Evolutionary conservation across 2,888 invertebrate species (phyloP).

Genomic region (Sarcophaga variegata): DNA sequence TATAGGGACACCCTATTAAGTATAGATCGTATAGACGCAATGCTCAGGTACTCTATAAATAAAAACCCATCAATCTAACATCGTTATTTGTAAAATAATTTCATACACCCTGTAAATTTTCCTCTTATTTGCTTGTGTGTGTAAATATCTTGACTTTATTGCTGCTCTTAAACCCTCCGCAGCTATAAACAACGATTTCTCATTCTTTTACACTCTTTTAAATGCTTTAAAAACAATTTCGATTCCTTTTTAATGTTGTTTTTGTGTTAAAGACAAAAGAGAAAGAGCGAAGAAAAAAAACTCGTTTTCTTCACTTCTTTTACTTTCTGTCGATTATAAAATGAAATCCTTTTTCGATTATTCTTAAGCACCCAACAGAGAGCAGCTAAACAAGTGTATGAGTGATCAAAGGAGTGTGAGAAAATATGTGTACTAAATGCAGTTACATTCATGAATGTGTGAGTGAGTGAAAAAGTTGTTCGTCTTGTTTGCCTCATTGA

Average conservation of each 20-base stretch:
- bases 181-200: not conserved
- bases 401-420: not conserved
- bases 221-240: slow-evolving; percentile 24
- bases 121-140: too few relatives aligned
- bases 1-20: too few relatives aligned
- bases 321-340: slow-evolving; percentile 54
- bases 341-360: slow-evolving; percentile 58
- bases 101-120: too few relatives aligned
- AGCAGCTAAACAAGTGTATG: not conserved
- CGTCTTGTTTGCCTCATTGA: slow-evolving; percentile 33
- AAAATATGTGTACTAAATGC: not conserved
- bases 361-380: slow-evolving; percentile 49
- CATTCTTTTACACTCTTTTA: slow-evolving; percentile 17
- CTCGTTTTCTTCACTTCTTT: not conserved
- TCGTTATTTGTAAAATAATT: too few relatives aligned
- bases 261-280: not conserved
- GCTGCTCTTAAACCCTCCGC: not conserved
- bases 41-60: too few relatives aligned
- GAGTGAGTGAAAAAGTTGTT: slow-evolving; percentile 8
- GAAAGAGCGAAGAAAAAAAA: not conserved
- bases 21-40: too few relatives aligned
- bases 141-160: not conserved
- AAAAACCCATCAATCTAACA: too few relatives aligned
- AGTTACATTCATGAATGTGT: not conserved
- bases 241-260: slow-evolving; percentile 4